Percentiles rank a stretch among this genome's conserved stretches.
These are phyloP conservation scores for Myathropa florea DNA, from an alignment of 2,888 invertebrate genomes.

Conservation along the genomic window DNA sequence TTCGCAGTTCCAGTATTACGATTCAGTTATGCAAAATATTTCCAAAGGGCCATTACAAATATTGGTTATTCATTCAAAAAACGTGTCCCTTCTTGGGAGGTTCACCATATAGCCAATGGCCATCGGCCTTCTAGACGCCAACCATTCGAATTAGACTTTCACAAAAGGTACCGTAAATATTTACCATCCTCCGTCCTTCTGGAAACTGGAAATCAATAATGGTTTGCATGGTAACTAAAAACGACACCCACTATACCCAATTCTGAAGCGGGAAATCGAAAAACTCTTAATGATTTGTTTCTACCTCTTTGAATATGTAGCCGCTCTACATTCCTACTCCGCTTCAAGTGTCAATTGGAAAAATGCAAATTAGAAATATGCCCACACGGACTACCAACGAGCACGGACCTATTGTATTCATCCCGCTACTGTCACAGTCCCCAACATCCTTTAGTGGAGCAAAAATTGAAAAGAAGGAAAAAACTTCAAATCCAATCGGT, in stretches of 20 bases:
- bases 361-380: constrained; percentile 71
- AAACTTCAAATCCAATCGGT: constrained; percentile 59
- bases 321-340: neutral
- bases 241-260: constrained; percentile 7
- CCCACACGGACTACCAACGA: constrained; percentile 49
- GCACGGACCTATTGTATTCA: constrained; percentile 47
- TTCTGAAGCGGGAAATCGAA: constrained; percentile 51
- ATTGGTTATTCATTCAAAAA: constrained; percentile 58
- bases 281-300: constrained; percentile 67
- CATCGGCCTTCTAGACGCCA: neutral
- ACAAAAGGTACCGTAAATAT: constrained; percentile 67
- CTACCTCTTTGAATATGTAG: constrained; percentile 31
- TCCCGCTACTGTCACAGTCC: constrained; percentile 14
- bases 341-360: constrained; percentile 65
- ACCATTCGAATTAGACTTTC: constrained; percentile 62
- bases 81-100: constrained; percentile 33
- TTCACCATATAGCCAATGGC: constrained; percentile 9
- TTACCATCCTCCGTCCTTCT: constrained; percentile 59
- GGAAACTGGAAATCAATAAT: constrained; percentile 67
- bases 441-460: constrained; percentile 5
- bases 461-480: constrained; percentile 53
- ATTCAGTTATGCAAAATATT: constrained; percentile 23
- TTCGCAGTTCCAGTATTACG: constrained; percentile 18
- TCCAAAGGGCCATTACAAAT: constrained; percentile 57
- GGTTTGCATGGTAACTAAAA: constrained; percentile 65